Evolutionary conservation across 2,888 invertebrate genomes (phyloP).

Genomic region (Pseudococcus jackbeardsleyi): DNA sequence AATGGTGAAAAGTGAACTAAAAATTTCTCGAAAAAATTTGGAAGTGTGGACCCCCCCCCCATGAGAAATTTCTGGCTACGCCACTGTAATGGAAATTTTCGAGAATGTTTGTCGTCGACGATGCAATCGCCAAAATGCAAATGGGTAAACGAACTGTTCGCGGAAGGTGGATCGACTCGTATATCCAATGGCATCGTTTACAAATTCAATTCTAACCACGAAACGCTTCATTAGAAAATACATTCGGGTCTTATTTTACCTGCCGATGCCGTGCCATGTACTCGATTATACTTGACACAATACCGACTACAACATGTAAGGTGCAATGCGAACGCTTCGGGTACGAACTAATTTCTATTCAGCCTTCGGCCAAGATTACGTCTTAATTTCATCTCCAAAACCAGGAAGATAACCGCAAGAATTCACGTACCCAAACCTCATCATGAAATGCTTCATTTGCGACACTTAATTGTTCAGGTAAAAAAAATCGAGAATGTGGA

Average conservation of each 20-base stretch:
- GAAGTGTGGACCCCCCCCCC: no score
- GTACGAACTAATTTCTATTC: constrained; percentile 21
- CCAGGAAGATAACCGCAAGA: constrained; percentile 41
- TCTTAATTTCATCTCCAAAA: constrained; percentile 15
- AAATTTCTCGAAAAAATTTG: no score
- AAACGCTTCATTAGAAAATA: constrained; percentile 29
- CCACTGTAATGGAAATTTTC: not conserved
- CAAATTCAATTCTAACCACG: constrained; percentile 14
- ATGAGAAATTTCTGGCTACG: no score
- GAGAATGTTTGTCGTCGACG: not conserved
- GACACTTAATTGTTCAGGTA: not conserved
- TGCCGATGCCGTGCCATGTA: not conserved
- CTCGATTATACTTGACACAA: constrained; percentile 9
- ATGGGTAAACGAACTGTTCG: not conserved
- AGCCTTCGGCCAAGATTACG: constrained; percentile 26
- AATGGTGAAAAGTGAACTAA: no score
- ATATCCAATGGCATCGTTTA: not conserved
- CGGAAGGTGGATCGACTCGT: not conserved
- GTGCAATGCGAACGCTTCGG: constrained; percentile 4
- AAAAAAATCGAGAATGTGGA: not conserved
- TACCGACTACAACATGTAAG: constrained; percentile 4
- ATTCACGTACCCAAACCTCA: constrained; percentile 5
- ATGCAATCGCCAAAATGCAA: not conserved
- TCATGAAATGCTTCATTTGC: not conserved
- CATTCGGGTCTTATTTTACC: not conserved